These are phyloP conservation scores for Nomada ferruginata DNA, from an alignment of 2,888 invertebrate species.

Conservation along the genomic window DNA sequence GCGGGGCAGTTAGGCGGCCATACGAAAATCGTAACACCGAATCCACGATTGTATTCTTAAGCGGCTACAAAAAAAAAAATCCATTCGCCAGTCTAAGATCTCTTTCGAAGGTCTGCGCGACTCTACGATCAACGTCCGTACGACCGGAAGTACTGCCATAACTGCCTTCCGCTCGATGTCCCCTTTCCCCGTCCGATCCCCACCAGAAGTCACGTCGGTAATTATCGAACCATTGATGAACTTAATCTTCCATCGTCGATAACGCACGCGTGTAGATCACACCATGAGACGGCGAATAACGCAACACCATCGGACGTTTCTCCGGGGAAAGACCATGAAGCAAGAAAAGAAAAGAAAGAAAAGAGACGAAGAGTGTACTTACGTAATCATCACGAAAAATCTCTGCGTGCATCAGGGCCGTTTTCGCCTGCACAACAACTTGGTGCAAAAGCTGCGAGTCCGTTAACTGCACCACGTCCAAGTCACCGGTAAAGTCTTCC, in stretches of 20 bases:
- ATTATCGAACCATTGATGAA: conserved; percentile 67
- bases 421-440: conserved; percentile 84
- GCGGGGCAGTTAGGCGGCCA: background rate
- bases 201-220: conserved; percentile 65
- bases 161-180: conserved; percentile 78
- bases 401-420: conserved; percentile 83
- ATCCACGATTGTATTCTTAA: background rate
- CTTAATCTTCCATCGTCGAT: conserved; percentile 52
- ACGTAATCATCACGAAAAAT: conserved; percentile 84
- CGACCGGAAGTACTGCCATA: conserved; percentile 80
- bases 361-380: conserved; percentile 78
- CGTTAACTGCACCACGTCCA: conserved; percentile 78
- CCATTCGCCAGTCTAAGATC: conserved; percentile 64
- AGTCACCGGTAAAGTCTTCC: conserved; percentile 77
- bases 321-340: background rate
- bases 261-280: conserved; percentile 1
- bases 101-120: conserved; percentile 71
- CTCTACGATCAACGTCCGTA: conserved; percentile 73
- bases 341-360: background rate
- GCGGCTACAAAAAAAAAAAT: conserved; percentile 27
- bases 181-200: conserved; percentile 61
- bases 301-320: no score
- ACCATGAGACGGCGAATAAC: background rate
- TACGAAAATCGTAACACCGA: background rate
- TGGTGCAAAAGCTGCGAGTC: conserved; percentile 83